Evolutionary conservation across 2,797 vertebrate species (phyloP).

Genomic region (Mus minutoides): DNA sequence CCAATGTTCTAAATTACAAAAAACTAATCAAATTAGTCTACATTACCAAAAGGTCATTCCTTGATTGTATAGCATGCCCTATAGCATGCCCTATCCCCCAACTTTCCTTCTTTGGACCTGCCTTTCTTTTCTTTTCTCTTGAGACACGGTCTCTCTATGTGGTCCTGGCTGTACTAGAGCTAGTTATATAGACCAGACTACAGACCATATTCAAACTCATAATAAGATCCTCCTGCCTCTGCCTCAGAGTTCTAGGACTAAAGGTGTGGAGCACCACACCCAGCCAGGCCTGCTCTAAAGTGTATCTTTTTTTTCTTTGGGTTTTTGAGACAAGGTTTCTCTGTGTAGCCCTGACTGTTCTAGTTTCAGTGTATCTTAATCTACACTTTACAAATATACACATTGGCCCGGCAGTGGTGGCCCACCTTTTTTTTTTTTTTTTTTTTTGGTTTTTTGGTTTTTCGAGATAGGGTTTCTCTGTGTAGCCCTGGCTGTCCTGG

Average conservation of each 20-base stretch:
- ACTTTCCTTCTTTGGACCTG: neutral
- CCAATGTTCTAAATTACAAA: slow-evolving; percentile 15
- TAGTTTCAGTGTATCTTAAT: neutral
- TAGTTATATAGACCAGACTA: neutral
- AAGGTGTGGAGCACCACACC: neutral
- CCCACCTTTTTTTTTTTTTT: too few species aligned
- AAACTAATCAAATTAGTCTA: slow-evolving; percentile 6
- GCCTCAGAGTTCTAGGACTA: neutral
- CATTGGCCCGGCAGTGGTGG: too few species aligned
- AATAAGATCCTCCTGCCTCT: neutral
- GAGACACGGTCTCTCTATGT: neutral
- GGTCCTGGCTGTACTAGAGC: neutral
- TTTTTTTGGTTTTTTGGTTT: too few species aligned
- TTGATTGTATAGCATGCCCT: neutral
- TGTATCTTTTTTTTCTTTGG: neutral
- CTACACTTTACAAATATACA: neutral
- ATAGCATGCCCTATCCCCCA: neutral
- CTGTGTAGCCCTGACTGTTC: neutral
- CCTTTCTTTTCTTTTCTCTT: neutral
- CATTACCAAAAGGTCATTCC: neutral
- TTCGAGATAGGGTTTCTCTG: too few species aligned
- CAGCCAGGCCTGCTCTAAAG: neutral
- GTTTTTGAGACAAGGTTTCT: neutral
- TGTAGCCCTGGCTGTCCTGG: too few species aligned
- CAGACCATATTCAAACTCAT: neutral